Base-by-base conservation (phyloP, 2,113 vertebrate genomes). In the Pterocles burchelli region DNA sequence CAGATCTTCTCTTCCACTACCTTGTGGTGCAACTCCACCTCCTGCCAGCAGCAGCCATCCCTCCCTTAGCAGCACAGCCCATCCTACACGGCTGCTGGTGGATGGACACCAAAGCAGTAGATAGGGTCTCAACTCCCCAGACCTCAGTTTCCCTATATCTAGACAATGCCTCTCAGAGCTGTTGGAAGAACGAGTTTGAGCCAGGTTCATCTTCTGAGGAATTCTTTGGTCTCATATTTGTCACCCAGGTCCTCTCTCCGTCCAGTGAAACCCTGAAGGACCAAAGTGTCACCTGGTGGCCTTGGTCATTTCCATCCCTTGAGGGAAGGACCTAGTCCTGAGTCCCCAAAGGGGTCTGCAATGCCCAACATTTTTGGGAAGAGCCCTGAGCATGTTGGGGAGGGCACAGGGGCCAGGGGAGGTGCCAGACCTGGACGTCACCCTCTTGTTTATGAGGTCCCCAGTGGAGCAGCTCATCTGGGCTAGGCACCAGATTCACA, bases 291-390 rank as follows among this genome's bases (percentile, higher is more conserved):
- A 38, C 52, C 26, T 45, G 45, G 7, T 52, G 49, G 31, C 67
- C 33, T 17, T 36, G 51, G 55, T 54, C 43, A 6, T n/a, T 51
- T 24, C 67, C 18, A 1, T 45, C 26, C 29, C 45, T 55, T 0
- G 1, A 49, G 65, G 31, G 3, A 22, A 80, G 84, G 61, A 68
- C 28, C 7, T 7, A 6, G 33, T 29, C 29, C 31, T 24, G 78
- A 58, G 76, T 6, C 36, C 68, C 54, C 52, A n/a, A 0, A 0
- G 0, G 55, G 43, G 48, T 28, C n/a, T 4, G 2, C 34, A 36
- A 7, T 19, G 45, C 17, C 28, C 59, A n/a, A 79, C 4, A 41
- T 54, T 48, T 22, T 6, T 1, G 31, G 67, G 28, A 10, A 28
- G 13, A 67, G 17, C 45, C 25, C 36, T 0, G 5, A 66, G 34